Evolutionary conservation across 2,797 vertebrate species (phyloP).

Genomic region (Clarias laeviceps): DNA sequence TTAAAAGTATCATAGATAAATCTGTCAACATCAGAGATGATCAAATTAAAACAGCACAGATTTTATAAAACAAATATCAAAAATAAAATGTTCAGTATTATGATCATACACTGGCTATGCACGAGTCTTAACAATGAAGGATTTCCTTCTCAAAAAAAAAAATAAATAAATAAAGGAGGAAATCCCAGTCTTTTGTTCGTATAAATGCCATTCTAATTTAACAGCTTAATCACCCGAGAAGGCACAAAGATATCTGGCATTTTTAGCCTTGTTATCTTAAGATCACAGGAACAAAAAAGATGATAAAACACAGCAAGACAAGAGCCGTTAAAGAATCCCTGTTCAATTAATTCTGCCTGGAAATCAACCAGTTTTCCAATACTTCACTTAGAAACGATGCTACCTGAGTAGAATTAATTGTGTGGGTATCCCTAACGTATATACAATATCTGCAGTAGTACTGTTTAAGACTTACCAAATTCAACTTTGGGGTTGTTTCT

Average conservation of each 20-base stretch:
- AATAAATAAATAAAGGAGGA: background rate
- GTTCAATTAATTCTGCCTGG: background rate
- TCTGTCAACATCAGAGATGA: background rate
- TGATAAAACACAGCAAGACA: background rate
- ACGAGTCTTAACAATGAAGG: background rate
- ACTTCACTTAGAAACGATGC: background rate
- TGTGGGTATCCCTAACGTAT: background rate
- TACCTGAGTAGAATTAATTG: background rate
- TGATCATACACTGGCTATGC: background rate
- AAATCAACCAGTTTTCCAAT: background rate
- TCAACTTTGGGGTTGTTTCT: too few species aligned
- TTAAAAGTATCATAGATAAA: background rate
- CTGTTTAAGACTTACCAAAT: too few species aligned
- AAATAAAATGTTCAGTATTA: background rate
- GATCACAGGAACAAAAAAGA: background rate
- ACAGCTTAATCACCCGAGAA: background rate
- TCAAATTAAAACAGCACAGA: background rate
- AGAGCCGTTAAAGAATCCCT: background rate
- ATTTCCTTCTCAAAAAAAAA: background rate
- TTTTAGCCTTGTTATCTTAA: slow-evolving; percentile 2
- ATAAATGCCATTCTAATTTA: background rate
- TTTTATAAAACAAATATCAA: background rate
- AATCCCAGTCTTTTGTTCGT: background rate
- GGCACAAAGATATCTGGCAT: background rate
- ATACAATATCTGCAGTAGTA: background rate